phyloP scores from a whole-genome alignment of 2,113 vertebrate species.

The Ictalurus punctatus region DNA sequence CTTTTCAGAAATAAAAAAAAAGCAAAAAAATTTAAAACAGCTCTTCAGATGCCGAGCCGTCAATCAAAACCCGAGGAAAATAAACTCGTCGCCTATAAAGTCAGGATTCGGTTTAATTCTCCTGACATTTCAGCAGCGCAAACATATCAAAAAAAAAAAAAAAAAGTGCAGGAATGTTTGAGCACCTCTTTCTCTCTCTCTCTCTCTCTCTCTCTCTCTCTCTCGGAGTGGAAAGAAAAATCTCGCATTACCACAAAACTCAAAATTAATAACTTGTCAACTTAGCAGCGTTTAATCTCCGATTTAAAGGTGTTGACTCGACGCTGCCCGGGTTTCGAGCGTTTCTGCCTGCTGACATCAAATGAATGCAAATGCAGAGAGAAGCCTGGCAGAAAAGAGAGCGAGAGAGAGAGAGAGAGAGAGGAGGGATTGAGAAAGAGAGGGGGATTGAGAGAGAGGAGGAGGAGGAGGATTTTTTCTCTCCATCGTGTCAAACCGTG shows the following conservation, averaged over 20 bases:
- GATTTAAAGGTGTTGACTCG: slow-evolving; percentile 37
- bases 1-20: not conserved
- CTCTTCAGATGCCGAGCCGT: not conserved
- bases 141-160: not conserved
- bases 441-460: not conserved
- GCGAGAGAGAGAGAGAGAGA: not conserved
- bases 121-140: not conserved
- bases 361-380: not conserved
- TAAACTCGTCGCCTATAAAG: not conserved
- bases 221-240: slow-evolving; percentile 1
- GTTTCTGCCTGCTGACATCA: slow-evolving; percentile 25
- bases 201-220: not conserved
- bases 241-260: slow-evolving; percentile 25
- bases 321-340: not conserved
- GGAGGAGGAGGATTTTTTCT: not conserved
- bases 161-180: not conserved
- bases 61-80: not conserved
- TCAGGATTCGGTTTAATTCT: not conserved
- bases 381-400: not conserved
- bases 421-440: too few relatives aligned
- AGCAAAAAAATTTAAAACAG: not conserved
- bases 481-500: slow-evolving; percentile 5
- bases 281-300: slow-evolving; percentile 34
- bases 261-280: slow-evolving; percentile 35
- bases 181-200: not conserved